These are phyloP conservation scores for Heliconius eleuchia DNA, from an alignment of 1,140 invertebrate species.

Conservation along the genomic window DNA sequence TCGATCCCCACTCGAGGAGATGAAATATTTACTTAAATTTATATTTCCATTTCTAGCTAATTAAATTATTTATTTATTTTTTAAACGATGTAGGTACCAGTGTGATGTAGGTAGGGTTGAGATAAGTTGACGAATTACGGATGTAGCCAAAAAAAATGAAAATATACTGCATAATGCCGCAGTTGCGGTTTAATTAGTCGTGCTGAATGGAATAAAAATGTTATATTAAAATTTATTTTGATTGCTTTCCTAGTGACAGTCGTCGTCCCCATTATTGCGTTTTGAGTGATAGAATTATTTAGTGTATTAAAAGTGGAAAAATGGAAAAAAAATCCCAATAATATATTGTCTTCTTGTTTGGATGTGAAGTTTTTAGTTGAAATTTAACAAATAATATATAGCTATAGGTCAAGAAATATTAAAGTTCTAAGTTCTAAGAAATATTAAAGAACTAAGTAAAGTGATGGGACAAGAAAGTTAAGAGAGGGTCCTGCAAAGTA, in stretches of 20 bases:
- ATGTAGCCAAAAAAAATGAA: background rate
- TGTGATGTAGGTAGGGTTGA: background rate
- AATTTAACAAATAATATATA: too few relatives aligned
- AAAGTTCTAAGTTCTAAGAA: too few relatives aligned
- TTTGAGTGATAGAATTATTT: background rate
- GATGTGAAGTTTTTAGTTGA: too few relatives aligned
- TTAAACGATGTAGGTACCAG: background rate
- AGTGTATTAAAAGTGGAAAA: background rate
- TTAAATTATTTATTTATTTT: too few relatives aligned
- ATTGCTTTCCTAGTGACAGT: background rate
- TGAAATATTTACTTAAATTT: too few relatives aligned
- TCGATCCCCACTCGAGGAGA: too few relatives aligned
- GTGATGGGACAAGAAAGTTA: too few relatives aligned
- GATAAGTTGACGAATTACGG: background rate
- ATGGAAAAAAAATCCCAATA: background rate
- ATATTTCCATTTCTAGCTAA: too few relatives aligned
- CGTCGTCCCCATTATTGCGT: background rate
- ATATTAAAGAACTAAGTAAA: too few relatives aligned
- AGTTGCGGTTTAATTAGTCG: conserved; percentile 34
- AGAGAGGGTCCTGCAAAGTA: too few relatives aligned
- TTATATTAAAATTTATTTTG: background rate
- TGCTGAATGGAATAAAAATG: background rate
- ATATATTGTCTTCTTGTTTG: too few relatives aligned
- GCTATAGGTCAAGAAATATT: too few relatives aligned
- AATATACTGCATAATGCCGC: conserved; percentile 32